These are phyloP conservation scores for Manduca sexta DNA, from an alignment of 1,140 invertebrate species.

Conservation along the genomic window DNA sequence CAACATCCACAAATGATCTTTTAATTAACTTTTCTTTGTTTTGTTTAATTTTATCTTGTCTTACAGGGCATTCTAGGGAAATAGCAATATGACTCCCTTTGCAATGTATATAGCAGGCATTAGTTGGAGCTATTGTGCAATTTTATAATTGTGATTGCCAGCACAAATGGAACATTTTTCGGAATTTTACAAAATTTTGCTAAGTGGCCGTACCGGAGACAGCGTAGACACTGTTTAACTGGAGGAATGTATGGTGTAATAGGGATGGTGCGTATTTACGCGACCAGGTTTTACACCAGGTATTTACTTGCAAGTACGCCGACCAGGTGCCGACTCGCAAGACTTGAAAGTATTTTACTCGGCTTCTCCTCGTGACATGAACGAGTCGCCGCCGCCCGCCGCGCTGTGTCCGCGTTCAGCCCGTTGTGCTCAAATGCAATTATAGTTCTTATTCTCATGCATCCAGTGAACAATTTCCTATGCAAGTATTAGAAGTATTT, in stretches of 20 bases:
- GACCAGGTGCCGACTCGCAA: too few relatives aligned
- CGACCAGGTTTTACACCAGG: too few relatives aligned
- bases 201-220: conserved; percentile 22
- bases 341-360: too few relatives aligned
- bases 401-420: too few relatives aligned
- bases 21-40: conserved; percentile 11
- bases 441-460: too few relatives aligned
- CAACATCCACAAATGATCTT: conserved; percentile 9
- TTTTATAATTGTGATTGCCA: conserved; percentile 15
- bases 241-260: conserved; percentile 23
- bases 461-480: too few relatives aligned
- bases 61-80: conserved; percentile 11
- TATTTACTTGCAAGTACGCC: too few relatives aligned
- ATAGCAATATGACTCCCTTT: conserved; percentile 18
- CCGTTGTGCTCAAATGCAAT: too few relatives aligned
- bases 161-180: conserved; percentile 20
- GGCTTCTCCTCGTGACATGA: too few relatives aligned
- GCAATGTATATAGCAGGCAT: conserved; percentile 16
- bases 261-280: too few relatives aligned
- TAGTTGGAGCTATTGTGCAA: conserved; percentile 8
- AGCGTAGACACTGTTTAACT: conserved; percentile 25
- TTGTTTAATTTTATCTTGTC: conserved; percentile 17
- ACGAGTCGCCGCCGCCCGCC: too few relatives aligned
- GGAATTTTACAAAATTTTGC: conserved; percentile 25
- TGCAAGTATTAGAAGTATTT: too few relatives aligned